A percentile compares a stretch with the other conserved stretches of the same genome.
Evolutionary conservation across 2,888 invertebrate species (phyloP).

Genomic region (Lasioglossum malachurum): DNA sequence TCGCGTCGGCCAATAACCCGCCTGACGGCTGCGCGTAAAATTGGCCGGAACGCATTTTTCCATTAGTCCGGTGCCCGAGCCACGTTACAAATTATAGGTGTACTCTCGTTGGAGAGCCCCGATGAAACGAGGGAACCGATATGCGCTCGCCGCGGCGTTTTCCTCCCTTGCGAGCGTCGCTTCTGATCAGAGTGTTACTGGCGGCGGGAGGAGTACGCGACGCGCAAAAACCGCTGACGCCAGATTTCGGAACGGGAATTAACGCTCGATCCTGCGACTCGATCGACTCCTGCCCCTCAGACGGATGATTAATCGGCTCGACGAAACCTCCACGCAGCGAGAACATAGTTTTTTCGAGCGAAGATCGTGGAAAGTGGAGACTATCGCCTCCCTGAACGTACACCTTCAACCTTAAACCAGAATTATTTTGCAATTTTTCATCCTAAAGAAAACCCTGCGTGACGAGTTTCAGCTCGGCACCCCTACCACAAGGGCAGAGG

Average conservation of each 20-base stretch:
- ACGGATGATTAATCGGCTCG: conserved; percentile 27
- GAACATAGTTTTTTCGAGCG: background rate
- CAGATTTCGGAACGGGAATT: conserved; percentile 12
- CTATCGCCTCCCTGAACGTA: background rate
- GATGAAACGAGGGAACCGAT: conserved; percentile 73
- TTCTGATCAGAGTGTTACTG: conserved; percentile 26
- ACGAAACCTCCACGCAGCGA: background rate
- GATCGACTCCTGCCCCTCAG: background rate
- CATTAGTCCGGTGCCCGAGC: conserved; percentile 79
- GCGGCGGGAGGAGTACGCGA: background rate
- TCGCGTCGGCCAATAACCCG: conserved; percentile 62
- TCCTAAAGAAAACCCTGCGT: too few relatives aligned
- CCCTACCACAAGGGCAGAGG: too few relatives aligned
- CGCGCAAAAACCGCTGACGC: conserved; percentile 2
- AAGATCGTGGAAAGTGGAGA: background rate
- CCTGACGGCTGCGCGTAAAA: conserved; percentile 78
- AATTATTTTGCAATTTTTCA: too few relatives aligned
- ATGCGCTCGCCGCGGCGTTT: conserved; percentile 65
- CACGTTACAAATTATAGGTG: conserved; percentile 81
- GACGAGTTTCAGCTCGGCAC: too few relatives aligned
- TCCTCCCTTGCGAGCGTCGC: conserved; percentile 53
- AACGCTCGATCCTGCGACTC: conserved; percentile 16
- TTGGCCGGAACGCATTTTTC: conserved; percentile 81
- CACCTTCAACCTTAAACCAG: too few relatives aligned
- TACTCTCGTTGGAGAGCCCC: conserved; percentile 73